Evolutionary conservation across 2,888 invertebrate species (phyloP), one percentile per base, ranked within the genome.

Genomic region (Pherbina coryleti): DNA sequence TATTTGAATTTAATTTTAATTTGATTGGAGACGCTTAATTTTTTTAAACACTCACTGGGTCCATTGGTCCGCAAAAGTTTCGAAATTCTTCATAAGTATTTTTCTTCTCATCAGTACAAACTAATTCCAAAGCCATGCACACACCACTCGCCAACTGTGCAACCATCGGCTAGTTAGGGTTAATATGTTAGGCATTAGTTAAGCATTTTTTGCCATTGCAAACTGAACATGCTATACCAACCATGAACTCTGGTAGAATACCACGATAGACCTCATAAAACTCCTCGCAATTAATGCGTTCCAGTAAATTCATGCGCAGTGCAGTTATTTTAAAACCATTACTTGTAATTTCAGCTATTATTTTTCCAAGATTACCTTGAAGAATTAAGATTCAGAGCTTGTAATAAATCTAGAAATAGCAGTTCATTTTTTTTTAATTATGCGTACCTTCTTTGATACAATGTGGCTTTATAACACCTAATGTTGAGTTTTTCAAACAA

Each of bases 181-280:
- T 22, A 64, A 31, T 71, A 17, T 17, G 31, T 4, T 2, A 8
- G 0, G 17, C 25, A 70, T n/a, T 44, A 51, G 9, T n/a, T n/a
- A 28, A n/a, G 17, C 17, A n/a, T 51, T 55, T 71, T 25, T 17
- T 19, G 1, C 2, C 5, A n/a, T n/a, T 37, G 22, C 14, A 57
- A 49, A n/a, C 22, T 28, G 11, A 49, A 14, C 37, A 22, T 7
- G 7, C 51, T 9, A 62, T 75, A 84, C 88, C 84, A 86, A 94
- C 94, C 87, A 93, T 92, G 87, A 93, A 95, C 84, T 96, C 96
- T 0, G 93, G 93, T 53, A 96, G 92, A 73, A 97, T 95, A 1
- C 97, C 97, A 88, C 96, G 96, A 89, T 98, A 98, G 4, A 98
- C 95, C 90, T 98, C 97, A 85, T 95, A 93, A 90, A 98, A 98